phyloP scores from a whole-genome alignment of 35 echinoderm and acorn worm genomes.

The Anneissia japonica region DNA sequence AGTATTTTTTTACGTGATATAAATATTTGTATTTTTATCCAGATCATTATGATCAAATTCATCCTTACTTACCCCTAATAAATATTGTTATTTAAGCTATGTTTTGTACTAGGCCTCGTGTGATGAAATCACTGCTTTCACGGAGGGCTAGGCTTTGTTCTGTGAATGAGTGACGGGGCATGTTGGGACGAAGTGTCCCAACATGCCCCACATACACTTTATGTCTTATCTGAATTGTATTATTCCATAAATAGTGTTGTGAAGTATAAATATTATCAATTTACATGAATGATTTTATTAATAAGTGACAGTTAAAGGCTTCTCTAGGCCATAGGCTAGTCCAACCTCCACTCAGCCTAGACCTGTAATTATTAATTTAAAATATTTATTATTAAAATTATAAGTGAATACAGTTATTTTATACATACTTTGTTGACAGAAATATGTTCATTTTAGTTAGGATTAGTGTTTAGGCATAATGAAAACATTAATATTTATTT shows the following conservation, averaged over 20 bases:
- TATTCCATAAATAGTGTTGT: neutral
- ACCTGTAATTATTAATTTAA: neutral
- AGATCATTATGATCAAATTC: no score
- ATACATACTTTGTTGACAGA: neutral
- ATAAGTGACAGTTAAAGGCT: no score
- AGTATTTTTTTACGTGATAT: no score
- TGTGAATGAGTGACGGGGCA: neutral
- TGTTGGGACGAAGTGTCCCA: neutral
- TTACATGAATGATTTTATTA: neutral
- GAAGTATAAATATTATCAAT: neutral
- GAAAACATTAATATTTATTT: neutral
- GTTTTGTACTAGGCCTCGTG: neutral
- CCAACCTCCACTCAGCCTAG: neutral
- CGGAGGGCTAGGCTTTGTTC: neutral
- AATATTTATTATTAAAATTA: no score
- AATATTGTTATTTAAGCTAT: neutral
- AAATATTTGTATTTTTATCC: no score
- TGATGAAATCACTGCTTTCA: neutral
- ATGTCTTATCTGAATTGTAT: neutral
- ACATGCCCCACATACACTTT: neutral
- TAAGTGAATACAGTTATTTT: no score
- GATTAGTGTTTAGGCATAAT: neutral
- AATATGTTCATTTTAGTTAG: neutral
- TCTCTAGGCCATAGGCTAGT: no score
- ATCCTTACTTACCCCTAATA: no score